Evolutionary conservation across 2,113 vertebrate species (phyloP), one percentile per base, ranked within the genome.

Genomic region (Crypturellus undulatus): DNA sequence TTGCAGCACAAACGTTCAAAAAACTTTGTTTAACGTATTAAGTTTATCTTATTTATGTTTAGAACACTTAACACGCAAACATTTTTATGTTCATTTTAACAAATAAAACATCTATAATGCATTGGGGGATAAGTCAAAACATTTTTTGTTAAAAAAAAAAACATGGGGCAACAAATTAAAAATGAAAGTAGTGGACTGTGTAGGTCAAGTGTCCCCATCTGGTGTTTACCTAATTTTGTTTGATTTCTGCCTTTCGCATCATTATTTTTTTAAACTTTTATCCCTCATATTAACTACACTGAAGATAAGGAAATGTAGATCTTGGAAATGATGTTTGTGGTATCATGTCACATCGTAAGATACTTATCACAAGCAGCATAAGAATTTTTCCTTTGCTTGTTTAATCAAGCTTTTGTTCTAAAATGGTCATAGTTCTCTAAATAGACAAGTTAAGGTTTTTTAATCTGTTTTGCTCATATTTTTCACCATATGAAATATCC

Each of bases 241-340:
- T 92, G 49, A 84, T 95, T 96, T 94, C 52, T 96, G 70, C 76
- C 76, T 93, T 96, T 94, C 71, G 56, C 90, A 75, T 93, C 64
- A 80, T 88, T 93, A 82, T 91, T 96, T 85, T 87, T 62, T 89
- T 92, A 94, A 95, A 93, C 69, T 94, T 92, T 96, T 97, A 85
- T 95, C 40, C 90, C 73, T 92, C 47, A n/a, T 97, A 96, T 94
- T 95, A 96, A 80, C 82, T 90, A 79, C 2, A 59, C 42, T 94
- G 78, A 94, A 86, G 87, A 87, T 92, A 94, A 96, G 52, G 93
- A 91, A 94, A 92, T 93, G 63, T 93, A 91, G 82, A 63, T 88
- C 76, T 97, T 94, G 59, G 92, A 96, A 94, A 56, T 79, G 4
- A 28, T 76, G 32, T 67, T 69, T 79, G 70, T 92, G 60, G n/a